Evolutionary conservation across 1,140 invertebrate species (phyloP).

Genomic region (Mercenaria mercenaria): DNA sequence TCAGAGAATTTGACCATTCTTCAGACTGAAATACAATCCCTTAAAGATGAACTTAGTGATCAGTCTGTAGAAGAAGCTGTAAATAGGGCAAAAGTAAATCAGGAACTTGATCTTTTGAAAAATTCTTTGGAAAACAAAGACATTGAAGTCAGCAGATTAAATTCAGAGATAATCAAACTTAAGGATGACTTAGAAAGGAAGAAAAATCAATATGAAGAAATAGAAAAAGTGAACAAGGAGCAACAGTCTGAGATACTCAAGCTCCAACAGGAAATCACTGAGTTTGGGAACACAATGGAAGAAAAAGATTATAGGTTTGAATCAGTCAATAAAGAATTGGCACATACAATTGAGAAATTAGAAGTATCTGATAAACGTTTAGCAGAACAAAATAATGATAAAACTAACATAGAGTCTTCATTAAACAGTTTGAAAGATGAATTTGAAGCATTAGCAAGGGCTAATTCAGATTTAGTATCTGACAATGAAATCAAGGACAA

Average conservation of each 20-base stretch:
- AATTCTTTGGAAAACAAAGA: not conserved
- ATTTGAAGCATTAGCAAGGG: not conserved
- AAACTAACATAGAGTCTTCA: not conserved
- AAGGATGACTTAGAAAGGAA: not conserved
- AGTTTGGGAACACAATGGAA: not conserved
- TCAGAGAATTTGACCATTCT: constrained; percentile 8
- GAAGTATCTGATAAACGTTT: not conserved
- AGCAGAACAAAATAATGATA: not conserved
- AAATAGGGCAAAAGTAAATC: not conserved
- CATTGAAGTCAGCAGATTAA: not conserved
- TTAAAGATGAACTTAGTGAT: constrained; percentile 51
- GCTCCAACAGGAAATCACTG: not conserved
- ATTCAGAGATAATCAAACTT: not conserved
- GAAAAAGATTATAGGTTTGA: not conserved
- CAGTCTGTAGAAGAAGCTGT: constrained; percentile 20
- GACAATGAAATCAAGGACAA: not conserved
- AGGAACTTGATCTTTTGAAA: constrained; percentile 20
- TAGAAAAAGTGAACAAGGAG: constrained; percentile 7
- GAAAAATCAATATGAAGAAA: not conserved
- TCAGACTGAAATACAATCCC: constrained; percentile 42
- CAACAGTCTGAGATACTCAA: not conserved
- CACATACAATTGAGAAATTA: not conserved
- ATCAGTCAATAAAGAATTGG: not conserved
- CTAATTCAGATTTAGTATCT: not conserved
- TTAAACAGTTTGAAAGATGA: not conserved